These are phyloP conservation scores for Limnephilus marmoratus DNA, from an alignment of 2,888 invertebrate genomes.

Conservation along the genomic window DNA sequence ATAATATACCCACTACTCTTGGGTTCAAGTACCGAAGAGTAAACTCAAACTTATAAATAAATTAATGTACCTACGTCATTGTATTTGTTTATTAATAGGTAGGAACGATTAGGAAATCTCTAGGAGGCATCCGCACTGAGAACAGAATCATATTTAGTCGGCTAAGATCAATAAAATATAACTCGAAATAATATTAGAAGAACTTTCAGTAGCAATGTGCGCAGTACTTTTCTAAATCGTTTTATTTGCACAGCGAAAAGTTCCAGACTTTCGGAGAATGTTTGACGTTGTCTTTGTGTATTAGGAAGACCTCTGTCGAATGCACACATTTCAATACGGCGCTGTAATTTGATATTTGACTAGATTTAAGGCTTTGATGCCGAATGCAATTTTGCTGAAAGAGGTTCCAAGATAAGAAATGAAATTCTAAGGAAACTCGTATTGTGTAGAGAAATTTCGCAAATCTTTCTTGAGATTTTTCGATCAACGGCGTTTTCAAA, in stretches of 20 bases:
- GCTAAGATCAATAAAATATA: neutral
- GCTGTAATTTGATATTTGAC: conserved; percentile 36
- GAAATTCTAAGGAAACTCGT: neutral
- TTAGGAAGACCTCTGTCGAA: conserved; percentile 31
- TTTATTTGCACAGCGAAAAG: conserved; percentile 23
- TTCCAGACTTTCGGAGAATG: neutral
- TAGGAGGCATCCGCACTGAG: neutral
- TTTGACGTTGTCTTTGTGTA: conserved; percentile 41
- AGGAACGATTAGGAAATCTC: neutral
- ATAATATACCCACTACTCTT: too few species aligned
- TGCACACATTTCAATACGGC: conserved; percentile 42
- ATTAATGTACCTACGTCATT: too few species aligned
- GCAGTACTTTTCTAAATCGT: conserved; percentile 13
- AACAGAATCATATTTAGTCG: neutral
- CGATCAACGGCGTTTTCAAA: neutral
- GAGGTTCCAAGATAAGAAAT: neutral
- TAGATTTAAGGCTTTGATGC: conserved; percentile 31
- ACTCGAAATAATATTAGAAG: neutral
- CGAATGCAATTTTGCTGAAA: conserved; percentile 19
- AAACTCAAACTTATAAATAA: too few species aligned
- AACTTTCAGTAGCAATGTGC: neutral
- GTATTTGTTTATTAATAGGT: too few species aligned
- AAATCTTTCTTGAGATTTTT: neutral
- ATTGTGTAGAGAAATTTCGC: neutral
- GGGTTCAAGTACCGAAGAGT: too few species aligned